Conservation (phyloP, 2,888 invertebrate genomes). For the Allolobophora icterica region DNA sequence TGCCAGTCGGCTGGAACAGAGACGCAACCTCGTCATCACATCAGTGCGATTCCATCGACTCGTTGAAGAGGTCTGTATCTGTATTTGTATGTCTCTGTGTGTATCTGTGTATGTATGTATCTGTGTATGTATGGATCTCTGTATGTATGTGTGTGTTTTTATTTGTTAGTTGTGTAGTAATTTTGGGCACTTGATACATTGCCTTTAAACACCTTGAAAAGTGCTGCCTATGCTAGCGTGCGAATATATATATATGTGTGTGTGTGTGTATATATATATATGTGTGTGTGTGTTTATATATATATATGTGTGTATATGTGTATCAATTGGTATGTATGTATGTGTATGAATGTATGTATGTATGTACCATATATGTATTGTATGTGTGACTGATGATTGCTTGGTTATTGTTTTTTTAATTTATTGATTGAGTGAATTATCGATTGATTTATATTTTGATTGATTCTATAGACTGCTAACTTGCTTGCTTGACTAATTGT, state of each 20-base stretch:
- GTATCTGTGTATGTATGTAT: background rate
- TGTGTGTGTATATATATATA: no score
- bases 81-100: background rate
- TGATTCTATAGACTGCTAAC: no score
- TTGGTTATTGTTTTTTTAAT: background rate
- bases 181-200: no score
- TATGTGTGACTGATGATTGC: background rate
- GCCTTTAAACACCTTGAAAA: no score
- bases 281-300: background rate
- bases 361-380: background rate
- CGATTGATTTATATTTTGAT: no score
- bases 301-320: background rate
- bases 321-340: background rate
- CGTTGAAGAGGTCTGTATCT: conserved; percentile 73
- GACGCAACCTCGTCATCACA: conserved; percentile 77
- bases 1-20: conserved; percentile 76
- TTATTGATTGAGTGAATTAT: background rate
- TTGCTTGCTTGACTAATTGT: no score
- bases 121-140: background rate
- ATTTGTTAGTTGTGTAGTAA: background rate
- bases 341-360: background rate
- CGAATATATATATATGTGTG: no score
- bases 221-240: no score
- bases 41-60: conserved; percentile 79
- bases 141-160: background rate